Conservation (phyloP, 2,888 invertebrate genomes). For the Chrysolina haemoptera region DNA sequence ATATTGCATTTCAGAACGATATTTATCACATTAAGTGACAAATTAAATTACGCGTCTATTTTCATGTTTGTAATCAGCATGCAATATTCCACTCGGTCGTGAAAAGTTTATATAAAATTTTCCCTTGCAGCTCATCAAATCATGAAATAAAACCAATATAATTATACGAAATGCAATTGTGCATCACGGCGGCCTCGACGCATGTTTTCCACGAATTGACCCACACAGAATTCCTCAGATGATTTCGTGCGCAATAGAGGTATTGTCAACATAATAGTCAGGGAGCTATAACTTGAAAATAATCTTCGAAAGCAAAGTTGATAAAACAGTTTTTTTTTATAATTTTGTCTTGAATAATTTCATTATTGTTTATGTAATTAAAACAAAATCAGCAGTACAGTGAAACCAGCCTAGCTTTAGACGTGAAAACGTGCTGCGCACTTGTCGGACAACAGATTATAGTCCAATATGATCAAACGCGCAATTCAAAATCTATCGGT, state of each 20-base stretch:
- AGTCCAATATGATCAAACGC: no score
- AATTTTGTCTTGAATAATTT: no score
- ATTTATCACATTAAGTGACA: background rate
- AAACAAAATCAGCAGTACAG: no score
- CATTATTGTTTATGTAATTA: no score
- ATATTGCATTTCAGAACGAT: background rate
- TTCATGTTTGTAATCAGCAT: conserved; percentile 5
- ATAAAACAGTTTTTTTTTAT: no score
- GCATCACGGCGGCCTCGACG: conserved; percentile 12
- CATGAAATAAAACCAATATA: conserved; percentile 8
- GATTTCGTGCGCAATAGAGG: background rate
- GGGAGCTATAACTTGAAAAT: background rate
- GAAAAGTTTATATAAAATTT: background rate
- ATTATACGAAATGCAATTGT: conserved; percentile 19
- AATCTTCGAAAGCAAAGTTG: no score
- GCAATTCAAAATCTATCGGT: no score
- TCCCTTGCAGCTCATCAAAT: conserved; percentile 9
- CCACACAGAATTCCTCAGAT: background rate
- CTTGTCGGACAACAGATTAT: no score
- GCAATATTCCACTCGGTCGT: conserved; percentile 13
- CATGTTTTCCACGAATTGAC: conserved; percentile 4
- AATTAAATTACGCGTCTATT: background rate
- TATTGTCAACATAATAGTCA: conserved; percentile 5
- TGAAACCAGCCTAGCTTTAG: no score
- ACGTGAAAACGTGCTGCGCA: no score